Conservation (phyloP, 1,140 invertebrate species). For the Heliconius hermathena region DNA sequence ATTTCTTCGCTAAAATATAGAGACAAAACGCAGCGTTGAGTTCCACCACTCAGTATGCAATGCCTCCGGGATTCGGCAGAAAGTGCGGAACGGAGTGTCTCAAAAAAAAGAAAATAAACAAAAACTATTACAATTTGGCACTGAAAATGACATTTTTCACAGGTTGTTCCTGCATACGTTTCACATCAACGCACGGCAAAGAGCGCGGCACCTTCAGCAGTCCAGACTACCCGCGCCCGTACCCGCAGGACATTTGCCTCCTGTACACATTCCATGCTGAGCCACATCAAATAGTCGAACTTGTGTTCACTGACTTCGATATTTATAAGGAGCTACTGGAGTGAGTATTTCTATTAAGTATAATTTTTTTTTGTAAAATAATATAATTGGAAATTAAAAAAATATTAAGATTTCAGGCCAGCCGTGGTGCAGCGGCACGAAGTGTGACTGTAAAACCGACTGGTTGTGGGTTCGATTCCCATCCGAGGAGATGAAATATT, state of each 20-base stretch:
- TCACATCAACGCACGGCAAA: slow-evolving; percentile 90
- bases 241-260: slow-evolving; percentile 90
- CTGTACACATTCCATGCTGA: slow-evolving; percentile 92
- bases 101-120: too few relatives aligned
- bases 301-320: slow-evolving; percentile 91
- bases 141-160: slow-evolving; percentile 46
- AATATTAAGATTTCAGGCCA: too few relatives aligned
- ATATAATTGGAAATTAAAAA: too few relatives aligned
- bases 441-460: too few relatives aligned
- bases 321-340: slow-evolving; percentile 84
- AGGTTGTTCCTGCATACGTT: slow-evolving; percentile 92
- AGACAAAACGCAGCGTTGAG: too few relatives aligned
- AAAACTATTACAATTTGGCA: not conserved
- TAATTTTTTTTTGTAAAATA: not conserved
- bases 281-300: slow-evolving; percentile 89
- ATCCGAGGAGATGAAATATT: too few relatives aligned
- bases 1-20: too few relatives aligned
- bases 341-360: slow-evolving; percentile 79
- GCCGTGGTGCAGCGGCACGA: too few relatives aligned
- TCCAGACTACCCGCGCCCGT: slow-evolving; percentile 90
- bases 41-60: too few relatives aligned
- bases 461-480: too few relatives aligned
- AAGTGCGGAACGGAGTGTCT: too few relatives aligned
- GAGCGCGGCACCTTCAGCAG: slow-evolving; percentile 91
- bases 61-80: too few relatives aligned